Percentiles rank a stretch among this genome's conserved stretches.
These are phyloP conservation scores for Xenus cinereus DNA, from an alignment of 2,113 vertebrate species.

Conservation along the genomic window DNA sequence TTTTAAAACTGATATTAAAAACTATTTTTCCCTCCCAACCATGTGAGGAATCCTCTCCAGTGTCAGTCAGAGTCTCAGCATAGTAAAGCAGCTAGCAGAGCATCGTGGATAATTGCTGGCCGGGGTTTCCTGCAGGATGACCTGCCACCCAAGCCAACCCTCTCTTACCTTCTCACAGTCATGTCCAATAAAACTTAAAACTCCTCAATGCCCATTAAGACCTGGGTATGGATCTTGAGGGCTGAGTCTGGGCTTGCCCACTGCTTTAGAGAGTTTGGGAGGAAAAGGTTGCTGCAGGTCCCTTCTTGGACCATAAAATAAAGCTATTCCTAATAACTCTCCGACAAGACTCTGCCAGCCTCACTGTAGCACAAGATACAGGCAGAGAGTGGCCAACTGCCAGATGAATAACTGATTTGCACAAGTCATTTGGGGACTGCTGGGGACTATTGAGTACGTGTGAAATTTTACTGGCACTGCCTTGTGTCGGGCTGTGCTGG, in stretches of 20 bases:
- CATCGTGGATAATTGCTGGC: background rate
- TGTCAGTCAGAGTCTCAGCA: slow-evolving; percentile 51
- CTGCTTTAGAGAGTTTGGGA: background rate
- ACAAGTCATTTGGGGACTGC: background rate
- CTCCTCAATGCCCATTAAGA: background rate
- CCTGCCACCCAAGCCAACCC: background rate
- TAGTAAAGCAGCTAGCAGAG: slow-evolving; percentile 33
- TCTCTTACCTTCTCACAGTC: background rate
- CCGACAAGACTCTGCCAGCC: background rate
- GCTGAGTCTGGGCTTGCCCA: background rate
- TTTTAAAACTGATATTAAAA: slow-evolving; percentile 74
- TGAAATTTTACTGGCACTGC: background rate
- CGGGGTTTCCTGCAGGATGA: background rate
- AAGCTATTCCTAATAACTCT: background rate
- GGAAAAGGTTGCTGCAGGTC: background rate
- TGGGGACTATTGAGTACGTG: background rate
- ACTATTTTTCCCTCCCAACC: slow-evolving; percentile 68
- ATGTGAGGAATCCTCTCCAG: slow-evolving; percentile 19
- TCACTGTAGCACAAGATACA: background rate
- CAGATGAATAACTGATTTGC: background rate
- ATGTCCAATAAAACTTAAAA: background rate
- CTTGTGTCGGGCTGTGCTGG: fast-evolving
- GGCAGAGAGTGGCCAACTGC: background rate
- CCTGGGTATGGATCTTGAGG: fast-evolving
- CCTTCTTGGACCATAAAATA: background rate